These are phyloP conservation scores for Sinocyclocheilus maitianheensis DNA, from an alignment of 2,113 vertebrate species.

Conservation along the genomic window DNA sequence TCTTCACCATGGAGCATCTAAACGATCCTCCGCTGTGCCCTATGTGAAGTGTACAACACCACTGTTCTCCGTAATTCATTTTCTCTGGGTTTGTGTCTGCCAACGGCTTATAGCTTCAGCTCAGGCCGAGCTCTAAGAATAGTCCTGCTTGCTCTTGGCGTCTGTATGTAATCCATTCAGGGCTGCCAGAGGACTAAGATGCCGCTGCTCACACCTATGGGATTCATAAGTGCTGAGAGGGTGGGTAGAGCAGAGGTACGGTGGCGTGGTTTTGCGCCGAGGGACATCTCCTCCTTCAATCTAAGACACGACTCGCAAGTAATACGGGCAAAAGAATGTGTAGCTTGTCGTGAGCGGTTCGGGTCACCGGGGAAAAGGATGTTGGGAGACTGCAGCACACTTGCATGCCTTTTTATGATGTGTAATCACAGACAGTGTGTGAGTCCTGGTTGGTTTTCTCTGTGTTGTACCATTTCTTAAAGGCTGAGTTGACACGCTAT, in stretches of 20 bases:
- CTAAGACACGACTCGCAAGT: background rate
- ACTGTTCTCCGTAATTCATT: constrained; percentile 11
- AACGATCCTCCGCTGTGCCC: background rate
- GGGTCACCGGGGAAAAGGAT: constrained; percentile 8
- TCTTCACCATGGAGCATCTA: background rate
- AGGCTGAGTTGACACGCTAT: background rate
- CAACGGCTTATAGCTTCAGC: constrained; percentile 10
- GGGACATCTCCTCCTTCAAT: background rate
- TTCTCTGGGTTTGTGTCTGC: constrained; percentile 10
- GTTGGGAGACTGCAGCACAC: background rate
- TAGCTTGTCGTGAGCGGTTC: background rate
- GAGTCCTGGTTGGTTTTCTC: background rate
- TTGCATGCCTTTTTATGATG: constrained; percentile 7
- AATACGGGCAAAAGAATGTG: background rate
- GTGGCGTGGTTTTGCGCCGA: background rate
- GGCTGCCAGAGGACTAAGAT: constrained; percentile 7
- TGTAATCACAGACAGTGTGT: constrained; percentile 12
- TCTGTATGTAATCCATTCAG: constrained; percentile 42
- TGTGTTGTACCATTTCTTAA: background rate
- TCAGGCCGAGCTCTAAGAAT: constrained; percentile 21
- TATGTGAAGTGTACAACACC: background rate
- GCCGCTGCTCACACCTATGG: background rate
- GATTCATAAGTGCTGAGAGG: constrained; percentile 36
- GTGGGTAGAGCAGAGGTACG: constrained; percentile 3
- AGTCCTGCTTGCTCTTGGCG: constrained; percentile 11